phyloP scores from a whole-genome alignment of 2,797 vertebrate genomes.

The Cuculus canorus region DNA sequence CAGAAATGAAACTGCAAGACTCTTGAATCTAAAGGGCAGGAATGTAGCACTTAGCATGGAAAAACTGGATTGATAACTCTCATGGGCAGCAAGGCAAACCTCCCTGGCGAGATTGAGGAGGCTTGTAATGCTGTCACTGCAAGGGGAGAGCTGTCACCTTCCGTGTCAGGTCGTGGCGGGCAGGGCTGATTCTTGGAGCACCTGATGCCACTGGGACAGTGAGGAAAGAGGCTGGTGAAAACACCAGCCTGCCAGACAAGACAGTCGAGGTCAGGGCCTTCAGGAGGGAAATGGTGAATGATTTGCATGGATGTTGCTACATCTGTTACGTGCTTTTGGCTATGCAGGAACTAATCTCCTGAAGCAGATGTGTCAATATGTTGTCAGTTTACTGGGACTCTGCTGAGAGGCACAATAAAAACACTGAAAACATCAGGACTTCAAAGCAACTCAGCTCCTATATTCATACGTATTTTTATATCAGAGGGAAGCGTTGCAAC shows the following conservation, averaged over 20 bases:
- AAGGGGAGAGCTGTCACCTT: not conserved
- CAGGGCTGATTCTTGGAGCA: not conserved
- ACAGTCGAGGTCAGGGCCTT: not conserved
- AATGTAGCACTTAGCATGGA: not conserved
- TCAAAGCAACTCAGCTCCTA: not conserved
- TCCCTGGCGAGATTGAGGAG: not conserved
- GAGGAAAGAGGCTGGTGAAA: not conserved
- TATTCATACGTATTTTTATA: not conserved
- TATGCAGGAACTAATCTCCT: not conserved
- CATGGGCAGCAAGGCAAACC: not conserved
- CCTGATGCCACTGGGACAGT: not conserved
- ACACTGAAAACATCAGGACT: not conserved
- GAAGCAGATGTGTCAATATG: not conserved
- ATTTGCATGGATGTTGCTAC: not conserved
- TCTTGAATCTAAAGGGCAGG: not conserved
- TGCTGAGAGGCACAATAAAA: not conserved
- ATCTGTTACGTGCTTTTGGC: not conserved
- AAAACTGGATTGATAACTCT: not conserved
- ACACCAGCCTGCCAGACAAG: not conserved
- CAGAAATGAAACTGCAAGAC: not conserved
- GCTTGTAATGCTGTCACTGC: not conserved
- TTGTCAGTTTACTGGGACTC: not conserved
- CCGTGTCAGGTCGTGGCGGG: not conserved
- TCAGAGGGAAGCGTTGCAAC: not conserved
- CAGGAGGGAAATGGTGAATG: not conserved